Conservation (phyloP, 2,888 invertebrate genomes). For the Tetramorium bicarinatum region DNA sequence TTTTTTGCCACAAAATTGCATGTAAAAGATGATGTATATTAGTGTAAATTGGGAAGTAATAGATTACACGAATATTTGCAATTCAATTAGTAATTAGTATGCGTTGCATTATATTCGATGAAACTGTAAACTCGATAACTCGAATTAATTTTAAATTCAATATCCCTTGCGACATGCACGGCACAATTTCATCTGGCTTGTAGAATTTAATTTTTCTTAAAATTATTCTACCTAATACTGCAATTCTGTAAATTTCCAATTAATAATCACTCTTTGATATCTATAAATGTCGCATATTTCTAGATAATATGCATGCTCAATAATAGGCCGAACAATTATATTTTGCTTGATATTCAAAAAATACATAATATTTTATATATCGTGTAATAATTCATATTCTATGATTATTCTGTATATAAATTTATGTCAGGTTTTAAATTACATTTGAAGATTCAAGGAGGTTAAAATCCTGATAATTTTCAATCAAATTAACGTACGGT, state of each 20-base stretch:
- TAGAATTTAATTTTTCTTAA: neutral
- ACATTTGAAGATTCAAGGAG: neutral
- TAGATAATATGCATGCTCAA: neutral
- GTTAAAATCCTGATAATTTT: neutral
- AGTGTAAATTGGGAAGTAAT: slow-evolving; percentile 42
- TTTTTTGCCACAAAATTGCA: slow-evolving; percentile 21
- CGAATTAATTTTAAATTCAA: slow-evolving; percentile 42
- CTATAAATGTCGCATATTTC: neutral
- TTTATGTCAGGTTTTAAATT: neutral
- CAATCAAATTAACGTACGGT: neutral
- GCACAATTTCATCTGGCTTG: neutral
- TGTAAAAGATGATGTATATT: slow-evolving; percentile 30
- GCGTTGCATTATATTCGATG: slow-evolving; percentile 25
- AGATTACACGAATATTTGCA: slow-evolving; percentile 44
- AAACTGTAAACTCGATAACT: slow-evolving; percentile 28
- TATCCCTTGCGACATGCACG: neutral
- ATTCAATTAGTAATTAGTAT: slow-evolving; percentile 44
- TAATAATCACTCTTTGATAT: slow-evolving; percentile 2
- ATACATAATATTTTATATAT: neutral
- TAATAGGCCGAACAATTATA: neutral
- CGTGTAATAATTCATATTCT: neutral
- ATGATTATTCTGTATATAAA: neutral
- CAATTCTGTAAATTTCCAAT: neutral
- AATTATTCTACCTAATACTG: neutral
- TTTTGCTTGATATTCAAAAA: neutral